Conservation (phyloP, 2,797 vertebrate species). For the Lacerta viridis region DNA sequence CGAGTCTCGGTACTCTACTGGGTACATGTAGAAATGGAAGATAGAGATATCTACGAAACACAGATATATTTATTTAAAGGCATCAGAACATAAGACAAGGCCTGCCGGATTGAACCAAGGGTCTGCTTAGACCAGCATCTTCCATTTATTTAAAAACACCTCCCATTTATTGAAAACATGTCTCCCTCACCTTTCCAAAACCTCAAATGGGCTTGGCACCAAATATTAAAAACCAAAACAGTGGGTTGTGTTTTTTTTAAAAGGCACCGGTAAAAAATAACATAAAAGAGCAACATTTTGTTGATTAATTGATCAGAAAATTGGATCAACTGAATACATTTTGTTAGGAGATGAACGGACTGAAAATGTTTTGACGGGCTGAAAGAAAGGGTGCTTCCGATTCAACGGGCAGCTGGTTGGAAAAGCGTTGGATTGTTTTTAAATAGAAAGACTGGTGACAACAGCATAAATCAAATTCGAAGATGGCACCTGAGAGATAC, state of each 20-base stretch:
- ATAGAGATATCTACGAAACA: no score
- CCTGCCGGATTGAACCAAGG: no score
- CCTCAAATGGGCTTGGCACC: no score
- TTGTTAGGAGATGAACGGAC: neutral
- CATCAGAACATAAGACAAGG: no score
- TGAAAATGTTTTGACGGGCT: neutral
- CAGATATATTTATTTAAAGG: slow-evolving; percentile 6
- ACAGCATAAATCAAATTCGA: neutral
- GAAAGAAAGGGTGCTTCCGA: neutral
- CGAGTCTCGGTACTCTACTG: slow-evolving; percentile 67
- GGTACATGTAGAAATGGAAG: slow-evolving; percentile 67
- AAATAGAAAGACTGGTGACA: neutral
- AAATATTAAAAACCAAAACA: neutral
- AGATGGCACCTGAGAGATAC: neutral
- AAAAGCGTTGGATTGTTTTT: neutral
- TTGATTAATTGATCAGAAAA: neutral
- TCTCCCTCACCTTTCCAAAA: neutral
- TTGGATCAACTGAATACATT: neutral
- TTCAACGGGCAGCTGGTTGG: neutral
- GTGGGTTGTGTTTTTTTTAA: neutral
- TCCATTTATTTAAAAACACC: no score
- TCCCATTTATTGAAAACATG: neutral
- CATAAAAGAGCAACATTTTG: neutral
- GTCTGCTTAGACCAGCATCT: fast-evolving
- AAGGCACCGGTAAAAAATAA: neutral